Conservation (phyloP, 2,888 invertebrate genomes). For the Antheraea yamamai region DNA sequence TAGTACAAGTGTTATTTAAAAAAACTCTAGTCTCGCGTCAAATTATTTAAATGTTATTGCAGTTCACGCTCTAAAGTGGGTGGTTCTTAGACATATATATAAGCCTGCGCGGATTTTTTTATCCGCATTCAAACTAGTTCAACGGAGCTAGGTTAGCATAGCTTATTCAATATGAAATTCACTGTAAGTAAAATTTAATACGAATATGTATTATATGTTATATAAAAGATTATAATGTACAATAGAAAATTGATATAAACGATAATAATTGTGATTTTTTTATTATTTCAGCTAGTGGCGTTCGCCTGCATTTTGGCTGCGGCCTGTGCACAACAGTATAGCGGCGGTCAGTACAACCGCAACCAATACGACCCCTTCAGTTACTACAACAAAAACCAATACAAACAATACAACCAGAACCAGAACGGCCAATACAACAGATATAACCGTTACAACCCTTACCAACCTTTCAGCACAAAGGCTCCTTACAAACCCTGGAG, state of each 20-base stretch:
- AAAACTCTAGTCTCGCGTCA: conserved; percentile 49
- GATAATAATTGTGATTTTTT: conserved; percentile 17
- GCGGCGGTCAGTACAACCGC: conserved; percentile 23
- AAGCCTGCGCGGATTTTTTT: conserved; percentile 71
- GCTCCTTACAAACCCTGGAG: conserved; percentile 26
- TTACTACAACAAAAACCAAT: conserved; percentile 17
- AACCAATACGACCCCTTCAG: conserved; percentile 28
- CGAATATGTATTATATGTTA: conserved; percentile 22
- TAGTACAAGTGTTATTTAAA: conserved; percentile 50
- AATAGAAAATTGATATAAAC: not conserved
- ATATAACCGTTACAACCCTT: conserved; percentile 17
- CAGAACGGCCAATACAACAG: conserved; percentile 2
- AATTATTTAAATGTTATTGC: conserved; percentile 75
- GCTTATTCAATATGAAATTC: conserved; percentile 59
- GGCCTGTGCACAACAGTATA: conserved; percentile 52
- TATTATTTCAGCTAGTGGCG: conserved; percentile 47
- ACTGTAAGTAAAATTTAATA: conserved; percentile 56
- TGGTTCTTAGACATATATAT: conserved; percentile 69
- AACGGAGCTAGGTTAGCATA: conserved; percentile 60
- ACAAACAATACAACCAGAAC: conserved; percentile 22
- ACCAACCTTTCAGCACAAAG: conserved; percentile 28
- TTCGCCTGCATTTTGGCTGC: conserved; percentile 55
- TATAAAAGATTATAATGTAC: conserved; percentile 17
- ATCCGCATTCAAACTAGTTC: conserved; percentile 74
- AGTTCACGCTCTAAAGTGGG: conserved; percentile 65